Evolutionary conservation across 2,113 vertebrate genomes (phyloP).

Genomic region (Rallus limicola): DNA sequence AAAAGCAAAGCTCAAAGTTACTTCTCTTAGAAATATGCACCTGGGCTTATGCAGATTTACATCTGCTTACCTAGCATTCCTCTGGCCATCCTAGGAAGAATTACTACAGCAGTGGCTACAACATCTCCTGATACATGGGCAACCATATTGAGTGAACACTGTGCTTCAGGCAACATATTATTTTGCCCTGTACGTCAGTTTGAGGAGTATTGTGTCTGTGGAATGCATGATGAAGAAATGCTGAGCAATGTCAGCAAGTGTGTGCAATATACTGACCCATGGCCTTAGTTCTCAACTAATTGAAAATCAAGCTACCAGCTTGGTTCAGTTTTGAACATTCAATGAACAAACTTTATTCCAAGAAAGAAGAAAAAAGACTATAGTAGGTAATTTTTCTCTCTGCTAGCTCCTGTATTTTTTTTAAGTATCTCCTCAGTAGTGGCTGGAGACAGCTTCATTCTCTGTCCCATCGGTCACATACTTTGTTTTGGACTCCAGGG

Average conservation of each 20-base stretch:
- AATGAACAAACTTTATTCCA: neutral
- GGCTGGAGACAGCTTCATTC: neutral
- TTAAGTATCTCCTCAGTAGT: neutral
- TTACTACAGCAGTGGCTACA: neutral
- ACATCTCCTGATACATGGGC: neutral
- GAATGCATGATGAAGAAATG: neutral
- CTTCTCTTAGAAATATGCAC: neutral
- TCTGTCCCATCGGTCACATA: neutral
- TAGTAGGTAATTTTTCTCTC: neutral
- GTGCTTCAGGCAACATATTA: neutral
- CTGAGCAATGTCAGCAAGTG: conserved; percentile 9
- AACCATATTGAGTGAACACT: neutral
- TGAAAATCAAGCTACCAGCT: conserved; percentile 4
- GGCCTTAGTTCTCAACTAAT: neutral
- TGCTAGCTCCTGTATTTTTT: neutral
- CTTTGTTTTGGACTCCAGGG: neutral
- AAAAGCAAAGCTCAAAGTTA: neutral
- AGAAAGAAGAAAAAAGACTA: neutral
- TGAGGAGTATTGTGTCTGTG: neutral
- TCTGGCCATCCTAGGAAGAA: neutral
- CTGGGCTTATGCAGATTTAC: neutral
- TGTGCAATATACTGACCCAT: neutral
- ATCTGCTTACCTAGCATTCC: neutral
- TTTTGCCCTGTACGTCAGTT: neutral
- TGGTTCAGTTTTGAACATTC: conserved; percentile 1